Conservation (phyloP, 2,113 vertebrate species). For the Coturnix japonica region DNA sequence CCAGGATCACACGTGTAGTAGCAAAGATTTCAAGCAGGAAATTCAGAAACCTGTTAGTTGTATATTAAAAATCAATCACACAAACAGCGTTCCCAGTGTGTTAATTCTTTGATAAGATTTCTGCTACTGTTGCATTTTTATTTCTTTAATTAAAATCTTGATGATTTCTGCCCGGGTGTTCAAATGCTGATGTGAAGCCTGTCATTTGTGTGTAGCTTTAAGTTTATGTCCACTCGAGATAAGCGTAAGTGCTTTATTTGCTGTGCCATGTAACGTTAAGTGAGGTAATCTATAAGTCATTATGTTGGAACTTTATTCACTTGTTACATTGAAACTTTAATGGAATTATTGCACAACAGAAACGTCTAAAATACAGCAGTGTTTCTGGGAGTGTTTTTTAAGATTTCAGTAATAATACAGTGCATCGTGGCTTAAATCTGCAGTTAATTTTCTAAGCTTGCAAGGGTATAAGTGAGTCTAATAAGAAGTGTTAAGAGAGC, state of each 20-base stretch:
- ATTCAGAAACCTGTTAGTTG: neutral
- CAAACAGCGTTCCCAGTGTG: neutral
- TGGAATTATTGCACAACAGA: neutral
- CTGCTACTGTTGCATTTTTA: neutral
- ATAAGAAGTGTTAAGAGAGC: neutral
- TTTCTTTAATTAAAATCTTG: neutral
- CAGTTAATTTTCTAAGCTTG: neutral
- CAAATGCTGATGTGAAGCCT: neutral
- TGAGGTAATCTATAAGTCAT: conserved; percentile 41
- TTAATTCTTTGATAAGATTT: neutral
- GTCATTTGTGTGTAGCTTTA: neutral
- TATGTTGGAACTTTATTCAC: neutral
- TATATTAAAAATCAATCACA: neutral
- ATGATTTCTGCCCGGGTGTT: neutral
- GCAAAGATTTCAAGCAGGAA: neutral
- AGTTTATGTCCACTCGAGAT: neutral
- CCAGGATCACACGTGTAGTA: neutral
- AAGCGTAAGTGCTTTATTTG: conserved; percentile 3
- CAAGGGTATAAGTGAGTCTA: neutral
- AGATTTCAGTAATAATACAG: neutral
- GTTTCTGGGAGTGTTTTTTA: neutral
- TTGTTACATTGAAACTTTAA: conserved; percentile 8
- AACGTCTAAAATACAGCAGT: neutral
- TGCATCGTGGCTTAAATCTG: neutral
- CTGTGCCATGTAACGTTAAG: neutral